These are phyloP conservation scores for Thalpophila matura DNA, from an alignment of 2,888 invertebrate genomes.

Conservation along the genomic window DNA sequence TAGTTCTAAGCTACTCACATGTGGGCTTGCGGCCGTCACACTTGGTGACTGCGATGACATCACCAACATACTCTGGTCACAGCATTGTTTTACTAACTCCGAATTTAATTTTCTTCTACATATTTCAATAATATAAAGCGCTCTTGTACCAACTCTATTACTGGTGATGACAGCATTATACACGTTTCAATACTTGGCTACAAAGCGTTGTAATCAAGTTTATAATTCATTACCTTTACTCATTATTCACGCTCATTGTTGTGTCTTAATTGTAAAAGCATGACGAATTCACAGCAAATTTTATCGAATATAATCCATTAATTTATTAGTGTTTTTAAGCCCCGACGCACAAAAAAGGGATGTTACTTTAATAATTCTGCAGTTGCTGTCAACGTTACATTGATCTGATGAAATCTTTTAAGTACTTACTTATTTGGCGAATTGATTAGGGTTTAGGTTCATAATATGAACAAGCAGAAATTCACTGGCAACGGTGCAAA, in stretches of 20 bases:
- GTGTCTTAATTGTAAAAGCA: constrained; percentile 26
- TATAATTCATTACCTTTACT: constrained; percentile 41
- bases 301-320: no score
- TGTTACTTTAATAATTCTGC: not conserved
- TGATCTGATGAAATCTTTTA: not conserved
- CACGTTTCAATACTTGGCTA: constrained; percentile 21
- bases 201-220: constrained; percentile 36
- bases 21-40: constrained; percentile 44
- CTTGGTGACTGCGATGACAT: constrained; percentile 51
- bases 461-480: not conserved
- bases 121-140: constrained; percentile 42
- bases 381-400: not conserved
- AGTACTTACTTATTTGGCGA: not conserved
- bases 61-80: constrained; percentile 36
- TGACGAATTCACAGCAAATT: constrained; percentile 9
- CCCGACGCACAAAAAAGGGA: no score
- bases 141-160: constrained; percentile 31
- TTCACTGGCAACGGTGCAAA: not conserved
- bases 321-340: no score
- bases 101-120: constrained; percentile 45
- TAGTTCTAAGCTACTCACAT: constrained; percentile 25
- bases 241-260: constrained; percentile 40
- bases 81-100: constrained; percentile 41
- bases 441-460: constrained; percentile 2
- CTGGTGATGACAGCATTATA: constrained; percentile 43